Evolutionary conservation across 2,888 invertebrate species (phyloP).

Genomic region (Chloroclysta siterata): DNA sequence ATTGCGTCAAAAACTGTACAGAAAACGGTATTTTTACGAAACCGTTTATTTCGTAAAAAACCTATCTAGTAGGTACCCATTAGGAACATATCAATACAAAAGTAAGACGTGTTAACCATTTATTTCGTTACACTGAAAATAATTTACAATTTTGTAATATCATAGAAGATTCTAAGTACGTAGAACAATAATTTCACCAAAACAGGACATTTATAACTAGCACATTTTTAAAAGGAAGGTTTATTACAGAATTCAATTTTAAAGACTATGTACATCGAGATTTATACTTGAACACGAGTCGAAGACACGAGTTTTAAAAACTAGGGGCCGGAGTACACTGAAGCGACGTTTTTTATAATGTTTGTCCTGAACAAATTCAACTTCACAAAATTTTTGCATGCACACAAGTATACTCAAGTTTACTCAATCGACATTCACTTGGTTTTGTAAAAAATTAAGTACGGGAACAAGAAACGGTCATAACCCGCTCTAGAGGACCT

Average conservation of each 20-base stretch:
- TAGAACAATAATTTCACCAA: slow-evolving; percentile 30
- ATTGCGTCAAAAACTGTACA: slow-evolving; percentile 40
- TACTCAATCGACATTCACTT: not conserved
- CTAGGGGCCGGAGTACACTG: slow-evolving; percentile 55
- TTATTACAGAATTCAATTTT: slow-evolving; percentile 45
- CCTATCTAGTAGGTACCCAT: slow-evolving; percentile 10
- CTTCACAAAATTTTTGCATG: not conserved
- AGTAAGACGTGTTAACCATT: slow-evolving; percentile 53
- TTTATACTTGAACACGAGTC: slow-evolving; percentile 63
- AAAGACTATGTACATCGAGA: slow-evolving; percentile 56
- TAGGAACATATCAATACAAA: slow-evolving; percentile 51
- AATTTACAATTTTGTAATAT: slow-evolving; percentile 54
- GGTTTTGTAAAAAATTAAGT: not conserved
- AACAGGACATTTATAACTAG: slow-evolving; percentile 19
- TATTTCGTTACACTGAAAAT: slow-evolving; percentile 61
- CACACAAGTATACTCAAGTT: not conserved
- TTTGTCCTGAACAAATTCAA: no score
- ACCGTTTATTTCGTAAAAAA: no score
- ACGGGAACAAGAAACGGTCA: not conserved
- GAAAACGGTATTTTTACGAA: no score
- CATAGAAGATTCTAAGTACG: slow-evolving; percentile 37
- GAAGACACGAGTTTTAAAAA: slow-evolving; percentile 58
- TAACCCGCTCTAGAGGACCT: slow-evolving; percentile 3
- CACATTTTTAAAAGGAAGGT: slow-evolving; percentile 35
- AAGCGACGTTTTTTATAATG: no score